Evolutionary conservation across 1,140 invertebrate species (phyloP).

Genomic region (Ceratosolen fusciceps): DNA sequence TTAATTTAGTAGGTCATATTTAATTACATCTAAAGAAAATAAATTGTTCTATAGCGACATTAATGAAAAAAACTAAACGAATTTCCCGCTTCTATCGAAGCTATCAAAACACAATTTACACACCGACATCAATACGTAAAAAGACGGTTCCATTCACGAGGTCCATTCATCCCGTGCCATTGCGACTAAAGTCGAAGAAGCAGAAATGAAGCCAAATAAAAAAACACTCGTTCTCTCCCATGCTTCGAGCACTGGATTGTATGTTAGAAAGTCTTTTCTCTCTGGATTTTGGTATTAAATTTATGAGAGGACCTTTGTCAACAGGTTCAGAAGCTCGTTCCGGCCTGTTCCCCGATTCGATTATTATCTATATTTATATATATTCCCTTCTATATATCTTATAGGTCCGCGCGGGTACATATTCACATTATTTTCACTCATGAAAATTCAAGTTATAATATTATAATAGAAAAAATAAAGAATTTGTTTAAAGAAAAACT

Average conservation of each 20-base stretch:
- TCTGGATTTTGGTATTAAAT: slow-evolving; percentile 29
- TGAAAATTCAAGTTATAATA: too few species aligned
- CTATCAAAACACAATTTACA: slow-evolving; percentile 44
- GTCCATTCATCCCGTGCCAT: slow-evolving; percentile 46
- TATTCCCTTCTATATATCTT: not conserved
- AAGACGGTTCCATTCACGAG: slow-evolving; percentile 39
- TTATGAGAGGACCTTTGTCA: slow-evolving; percentile 49
- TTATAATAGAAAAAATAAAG: too few species aligned
- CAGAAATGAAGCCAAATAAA: slow-evolving; percentile 30
- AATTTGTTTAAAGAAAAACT: too few species aligned
- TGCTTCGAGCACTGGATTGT: slow-evolving; percentile 49
- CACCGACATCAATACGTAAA: slow-evolving; percentile 23
- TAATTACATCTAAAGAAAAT: slow-evolving; percentile 6
- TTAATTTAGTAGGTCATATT: not conserved
- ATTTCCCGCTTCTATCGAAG: slow-evolving; percentile 32
- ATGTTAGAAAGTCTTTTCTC: slow-evolving; percentile 39
- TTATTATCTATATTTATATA: slow-evolving; percentile 34
- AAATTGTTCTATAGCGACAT: slow-evolving; percentile 2
- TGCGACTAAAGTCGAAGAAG: slow-evolving; percentile 32
- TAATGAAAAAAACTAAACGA: slow-evolving; percentile 4
- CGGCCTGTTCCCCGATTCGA: slow-evolving; percentile 43
- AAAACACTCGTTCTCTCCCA: slow-evolving; percentile 46
- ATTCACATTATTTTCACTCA: too few species aligned
- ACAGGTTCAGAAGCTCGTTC: slow-evolving; percentile 50
- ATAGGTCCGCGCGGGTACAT: too few species aligned